Evolutionary conservation across 2,797 vertebrate genomes (phyloP).

Genomic region (Pseudomugil tenellus): DNA sequence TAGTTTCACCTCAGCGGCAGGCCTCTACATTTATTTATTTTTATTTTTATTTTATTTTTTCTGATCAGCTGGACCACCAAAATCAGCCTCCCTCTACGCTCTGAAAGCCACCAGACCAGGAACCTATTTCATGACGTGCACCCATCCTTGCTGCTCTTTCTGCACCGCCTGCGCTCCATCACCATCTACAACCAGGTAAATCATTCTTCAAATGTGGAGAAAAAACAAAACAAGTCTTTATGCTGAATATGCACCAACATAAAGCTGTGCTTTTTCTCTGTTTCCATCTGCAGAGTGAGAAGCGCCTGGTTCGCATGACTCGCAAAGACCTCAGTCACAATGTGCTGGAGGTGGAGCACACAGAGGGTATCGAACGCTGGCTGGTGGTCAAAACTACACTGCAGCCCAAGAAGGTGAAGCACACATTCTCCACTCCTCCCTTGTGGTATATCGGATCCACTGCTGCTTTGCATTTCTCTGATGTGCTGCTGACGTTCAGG

Average conservation of each 20-base stretch:
- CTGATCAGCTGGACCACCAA: constrained; percentile 84
- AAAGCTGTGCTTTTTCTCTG: background rate
- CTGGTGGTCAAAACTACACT: constrained; percentile 82
- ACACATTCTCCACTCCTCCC: background rate
- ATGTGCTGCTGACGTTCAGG: background rate
- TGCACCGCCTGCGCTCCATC: constrained; percentile 85
- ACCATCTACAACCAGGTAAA: constrained; percentile 81
- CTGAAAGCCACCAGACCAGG: constrained; percentile 82
- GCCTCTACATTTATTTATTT: background rate
- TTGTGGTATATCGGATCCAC: background rate
- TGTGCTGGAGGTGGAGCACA: constrained; percentile 83
- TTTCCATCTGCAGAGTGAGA: constrained; percentile 70
- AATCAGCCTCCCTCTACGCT: constrained; percentile 83
- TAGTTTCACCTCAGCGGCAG: constrained; percentile 1
- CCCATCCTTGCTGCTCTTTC: constrained; percentile 85
- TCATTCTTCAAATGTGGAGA: no score
- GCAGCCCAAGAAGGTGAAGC: constrained; percentile 77
- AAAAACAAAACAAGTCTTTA: background rate
- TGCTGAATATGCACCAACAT: background rate
- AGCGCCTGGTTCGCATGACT: constrained; percentile 77
- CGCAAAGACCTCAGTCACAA: constrained; percentile 81
- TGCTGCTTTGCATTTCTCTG: background rate
- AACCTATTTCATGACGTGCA: constrained; percentile 87
- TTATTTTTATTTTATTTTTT: no score
- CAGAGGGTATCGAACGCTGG: constrained; percentile 81